These are phyloP conservation scores for Neomonachus schauinslandi DNA, from an alignment of 2,113 vertebrate genomes.

Conservation along the genomic window DNA sequence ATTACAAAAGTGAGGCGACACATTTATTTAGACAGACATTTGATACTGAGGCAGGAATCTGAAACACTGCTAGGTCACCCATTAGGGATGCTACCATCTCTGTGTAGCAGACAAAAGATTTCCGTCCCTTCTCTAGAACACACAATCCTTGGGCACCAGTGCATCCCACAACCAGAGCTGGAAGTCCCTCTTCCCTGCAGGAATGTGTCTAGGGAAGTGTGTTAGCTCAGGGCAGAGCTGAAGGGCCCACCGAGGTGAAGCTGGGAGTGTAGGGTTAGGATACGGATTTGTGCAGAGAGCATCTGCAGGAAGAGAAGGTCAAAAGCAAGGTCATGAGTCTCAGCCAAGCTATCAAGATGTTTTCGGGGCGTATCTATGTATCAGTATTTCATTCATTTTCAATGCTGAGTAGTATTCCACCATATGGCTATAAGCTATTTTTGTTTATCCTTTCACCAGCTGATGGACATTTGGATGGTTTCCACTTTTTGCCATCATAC, in stretches of 20 bases:
- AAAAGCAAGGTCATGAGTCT: not conserved
- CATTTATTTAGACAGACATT: not conserved
- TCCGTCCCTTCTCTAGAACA: not conserved
- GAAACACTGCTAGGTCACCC: not conserved
- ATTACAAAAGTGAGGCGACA: not conserved
- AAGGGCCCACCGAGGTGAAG: fast-evolving
- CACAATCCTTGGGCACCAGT: fast-evolving
- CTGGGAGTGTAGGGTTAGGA: no score
- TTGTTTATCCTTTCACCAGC: not conserved
- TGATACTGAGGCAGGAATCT: not conserved
- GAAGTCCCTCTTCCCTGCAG: fast-evolving
- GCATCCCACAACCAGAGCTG: not conserved
- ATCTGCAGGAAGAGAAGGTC: not conserved
- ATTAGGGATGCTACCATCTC: not conserved
- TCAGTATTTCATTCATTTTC: not conserved
- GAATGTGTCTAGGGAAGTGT: fast-evolving
- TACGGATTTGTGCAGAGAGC: not conserved
- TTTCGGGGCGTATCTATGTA: fast-evolving
- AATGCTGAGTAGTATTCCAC: fast-evolving
- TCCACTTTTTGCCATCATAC: not conserved
- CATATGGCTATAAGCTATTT: fast-evolving
- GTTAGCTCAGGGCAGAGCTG: fast-evolving
- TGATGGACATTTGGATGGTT: not conserved
- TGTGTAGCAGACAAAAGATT: not conserved
- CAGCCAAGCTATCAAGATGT: fast-evolving